phyloP scores from a whole-genome alignment of 2,797 vertebrate genomes.

The Fistularia commersonii region DNA sequence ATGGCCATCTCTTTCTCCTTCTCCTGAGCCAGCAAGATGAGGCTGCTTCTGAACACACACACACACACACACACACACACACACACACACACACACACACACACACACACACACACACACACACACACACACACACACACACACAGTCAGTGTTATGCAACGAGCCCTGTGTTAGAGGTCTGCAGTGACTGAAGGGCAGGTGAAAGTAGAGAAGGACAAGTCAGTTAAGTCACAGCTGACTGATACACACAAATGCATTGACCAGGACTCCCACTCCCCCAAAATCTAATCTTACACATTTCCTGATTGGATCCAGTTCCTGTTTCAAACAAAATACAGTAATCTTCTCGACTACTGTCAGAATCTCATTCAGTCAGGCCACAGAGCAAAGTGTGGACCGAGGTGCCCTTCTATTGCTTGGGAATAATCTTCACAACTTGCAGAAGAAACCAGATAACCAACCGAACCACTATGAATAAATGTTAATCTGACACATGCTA shows the following conservation, averaged over 20 bases:
- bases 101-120: slow-evolving; percentile 9
- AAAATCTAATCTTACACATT: too few species aligned
- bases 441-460: too few species aligned
- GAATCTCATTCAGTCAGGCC: too few species aligned
- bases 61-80: slow-evolving; percentile 11
- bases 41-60: slow-evolving; percentile 17
- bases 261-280: neutral
- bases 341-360: too few species aligned
- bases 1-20: slow-evolving; percentile 58
- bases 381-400: too few species aligned
- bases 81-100: slow-evolving; percentile 11
- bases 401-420: too few species aligned
- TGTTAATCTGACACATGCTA: too few species aligned
- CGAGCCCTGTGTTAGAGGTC: slow-evolving; percentile 34
- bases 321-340: too few species aligned
- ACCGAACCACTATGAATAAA: too few species aligned
- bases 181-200: slow-evolving; percentile 37
- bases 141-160: slow-evolving; percentile 43
- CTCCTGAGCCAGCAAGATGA: slow-evolving; percentile 63
- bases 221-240: slow-evolving; percentile 14
- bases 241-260: neutral
- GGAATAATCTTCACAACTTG: neutral
- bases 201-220: slow-evolving; percentile 34
- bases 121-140: slow-evolving; percentile 16
- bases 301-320: too few species aligned